phyloP scores from a whole-genome alignment of 2,113 vertebrate species.

The Cathartes aura region DNA sequence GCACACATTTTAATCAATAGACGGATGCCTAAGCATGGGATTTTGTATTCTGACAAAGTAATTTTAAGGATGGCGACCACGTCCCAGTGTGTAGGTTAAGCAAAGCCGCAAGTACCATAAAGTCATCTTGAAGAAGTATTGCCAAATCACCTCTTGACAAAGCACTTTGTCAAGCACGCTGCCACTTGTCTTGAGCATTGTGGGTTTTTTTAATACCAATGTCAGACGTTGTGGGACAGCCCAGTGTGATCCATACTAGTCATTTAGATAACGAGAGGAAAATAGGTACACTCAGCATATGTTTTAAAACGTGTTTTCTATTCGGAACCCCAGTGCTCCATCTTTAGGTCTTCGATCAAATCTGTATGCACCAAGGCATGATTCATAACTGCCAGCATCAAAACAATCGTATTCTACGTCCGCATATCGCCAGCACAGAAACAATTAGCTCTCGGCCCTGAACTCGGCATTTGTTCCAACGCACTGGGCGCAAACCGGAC shows the following conservation, averaged over 20 bases:
- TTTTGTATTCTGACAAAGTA: background rate
- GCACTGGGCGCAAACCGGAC: accelerated
- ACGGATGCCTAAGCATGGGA: background rate
- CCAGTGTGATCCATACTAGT: background rate
- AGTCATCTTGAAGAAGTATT: background rate
- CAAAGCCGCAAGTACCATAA: background rate
- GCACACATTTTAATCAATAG: background rate
- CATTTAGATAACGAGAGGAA: background rate
- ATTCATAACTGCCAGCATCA: background rate
- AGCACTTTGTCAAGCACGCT: background rate
- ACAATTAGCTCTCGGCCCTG: accelerated
- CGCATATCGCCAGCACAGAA: background rate
- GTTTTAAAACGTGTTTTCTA: background rate
- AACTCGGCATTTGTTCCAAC: accelerated
- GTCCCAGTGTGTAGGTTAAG: background rate
- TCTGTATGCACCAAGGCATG: background rate
- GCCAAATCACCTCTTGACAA: background rate
- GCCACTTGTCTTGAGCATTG: background rate
- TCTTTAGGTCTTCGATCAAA: conserved; percentile 45
- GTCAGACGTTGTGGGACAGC: background rate
- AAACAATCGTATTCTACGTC: background rate
- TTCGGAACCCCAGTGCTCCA: conserved; percentile 30
- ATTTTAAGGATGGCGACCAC: background rate
- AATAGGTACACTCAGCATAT: background rate
- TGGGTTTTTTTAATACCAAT: background rate